Percentiles rank a stretch among this genome's conserved stretches.
phyloP scores from a whole-genome alignment of 2,888 invertebrate species.

The Agriopis marginaria region DNA sequence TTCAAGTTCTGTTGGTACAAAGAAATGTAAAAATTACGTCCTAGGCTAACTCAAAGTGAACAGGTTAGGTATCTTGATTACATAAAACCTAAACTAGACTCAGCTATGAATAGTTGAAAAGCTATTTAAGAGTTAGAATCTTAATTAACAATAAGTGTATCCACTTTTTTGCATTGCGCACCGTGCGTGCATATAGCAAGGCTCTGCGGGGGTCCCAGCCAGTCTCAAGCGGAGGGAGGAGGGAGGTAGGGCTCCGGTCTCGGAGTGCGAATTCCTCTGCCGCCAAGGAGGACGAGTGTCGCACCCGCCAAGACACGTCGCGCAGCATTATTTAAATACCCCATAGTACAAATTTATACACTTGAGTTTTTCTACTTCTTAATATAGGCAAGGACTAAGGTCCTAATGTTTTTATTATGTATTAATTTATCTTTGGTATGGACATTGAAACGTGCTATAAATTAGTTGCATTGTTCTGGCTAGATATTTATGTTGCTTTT shows the following conservation, averaged over 20 bases:
- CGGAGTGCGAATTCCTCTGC: constrained; percentile 59
- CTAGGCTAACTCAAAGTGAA: no score
- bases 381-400: constrained; percentile 33
- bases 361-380: constrained; percentile 20
- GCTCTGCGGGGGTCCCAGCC: constrained; percentile 33
- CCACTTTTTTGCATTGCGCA: constrained; percentile 15
- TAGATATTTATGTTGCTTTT: constrained; percentile 11
- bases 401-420: neutral
- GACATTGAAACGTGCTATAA: constrained; percentile 1
- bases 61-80: no score
- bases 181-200: constrained; percentile 22
- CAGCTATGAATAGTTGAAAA: neutral
- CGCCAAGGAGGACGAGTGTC: constrained; percentile 51
- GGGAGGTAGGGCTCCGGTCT: constrained; percentile 45
- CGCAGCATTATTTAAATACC: constrained; percentile 47
- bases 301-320: constrained; percentile 37
- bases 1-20: no score
- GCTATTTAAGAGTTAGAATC: neutral
- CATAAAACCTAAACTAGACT: neutral
- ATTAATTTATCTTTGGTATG: no score
- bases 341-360: constrained; percentile 37
- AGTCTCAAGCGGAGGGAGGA: constrained; percentile 14
- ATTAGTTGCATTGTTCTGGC: constrained; percentile 23
- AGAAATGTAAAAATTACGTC: no score
- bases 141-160: constrained; percentile 19